Conservation (phyloP, 2,797 vertebrate species). For the Siniperca obscura region DNA sequence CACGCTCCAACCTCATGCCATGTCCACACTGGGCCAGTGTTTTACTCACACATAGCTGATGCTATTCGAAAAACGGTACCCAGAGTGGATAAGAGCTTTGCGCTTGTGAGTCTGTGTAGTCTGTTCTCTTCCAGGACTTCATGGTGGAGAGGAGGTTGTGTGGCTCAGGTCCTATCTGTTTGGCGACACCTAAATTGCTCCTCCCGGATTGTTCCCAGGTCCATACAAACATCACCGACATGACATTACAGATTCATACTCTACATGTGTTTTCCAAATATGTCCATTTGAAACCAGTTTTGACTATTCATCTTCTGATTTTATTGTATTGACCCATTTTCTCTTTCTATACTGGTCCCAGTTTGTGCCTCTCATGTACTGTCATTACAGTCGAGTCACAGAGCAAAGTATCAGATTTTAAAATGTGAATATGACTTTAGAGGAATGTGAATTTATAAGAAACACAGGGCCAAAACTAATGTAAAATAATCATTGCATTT, state of each 20-base stretch:
- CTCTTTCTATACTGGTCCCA: neutral
- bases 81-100: slow-evolving; percentile 26
- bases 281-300: slow-evolving; percentile 12
- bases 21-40: slow-evolving; percentile 27
- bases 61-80: slow-evolving; percentile 59
- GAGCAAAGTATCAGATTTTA: neutral
- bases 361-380: neutral
- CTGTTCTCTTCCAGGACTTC: too few species aligned
- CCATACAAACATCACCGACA: neutral
- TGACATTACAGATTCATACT: neutral
- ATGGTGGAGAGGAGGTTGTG: too few species aligned
- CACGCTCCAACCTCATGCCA: slow-evolving; percentile 51
- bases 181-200: too few species aligned
- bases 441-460: neutral
- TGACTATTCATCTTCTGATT: neutral
- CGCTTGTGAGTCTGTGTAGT: too few species aligned
- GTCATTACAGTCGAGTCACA: neutral
- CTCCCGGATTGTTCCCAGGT: neutral
- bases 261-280: neutral
- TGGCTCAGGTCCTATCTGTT: too few species aligned
- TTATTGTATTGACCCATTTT: slow-evolving; percentile 4
- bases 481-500: neutral
- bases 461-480: too few species aligned
- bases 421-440: neutral
- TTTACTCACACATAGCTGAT: slow-evolving; percentile 42